phyloP scores from a whole-genome alignment of 2,797 vertebrate genomes.

The Enteromius trimaculatus region DNA sequence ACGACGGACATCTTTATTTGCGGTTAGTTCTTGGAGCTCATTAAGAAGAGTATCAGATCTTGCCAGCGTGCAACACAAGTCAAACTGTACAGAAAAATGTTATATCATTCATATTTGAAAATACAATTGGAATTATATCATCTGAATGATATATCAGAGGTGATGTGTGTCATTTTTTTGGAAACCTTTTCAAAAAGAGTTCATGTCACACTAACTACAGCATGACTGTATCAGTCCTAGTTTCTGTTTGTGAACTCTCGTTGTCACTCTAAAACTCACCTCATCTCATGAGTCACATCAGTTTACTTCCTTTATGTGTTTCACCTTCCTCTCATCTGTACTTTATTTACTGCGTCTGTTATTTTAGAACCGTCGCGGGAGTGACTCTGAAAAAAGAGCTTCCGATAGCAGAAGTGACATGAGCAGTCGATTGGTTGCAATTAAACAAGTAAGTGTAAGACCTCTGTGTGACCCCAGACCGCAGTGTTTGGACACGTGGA shows the following conservation, averaged over 20 bases:
- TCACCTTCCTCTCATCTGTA: background rate
- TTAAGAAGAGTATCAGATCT: constrained; percentile 3
- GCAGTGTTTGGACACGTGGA: background rate
- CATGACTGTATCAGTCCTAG: background rate
- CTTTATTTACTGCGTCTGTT: constrained; percentile 51
- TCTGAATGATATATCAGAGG: background rate
- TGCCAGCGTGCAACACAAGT: background rate
- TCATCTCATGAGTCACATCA: constrained; percentile 38
- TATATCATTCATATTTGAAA: background rate
- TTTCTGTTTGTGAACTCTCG: constrained; percentile 16
- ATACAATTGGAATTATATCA: background rate
- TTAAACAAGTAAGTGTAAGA: constrained; percentile 86
- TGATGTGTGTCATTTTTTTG: background rate
- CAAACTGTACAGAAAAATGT: background rate
- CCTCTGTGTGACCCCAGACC: background rate
- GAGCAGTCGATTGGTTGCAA: constrained; percentile 81
- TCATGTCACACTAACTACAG: no score
- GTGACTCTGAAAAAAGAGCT: constrained; percentile 87
- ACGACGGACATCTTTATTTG: constrained; percentile 91
- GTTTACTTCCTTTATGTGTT: constrained; percentile 18
- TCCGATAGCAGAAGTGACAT: constrained; percentile 85
- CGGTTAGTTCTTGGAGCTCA: constrained; percentile 77
- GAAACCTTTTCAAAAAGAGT: background rate
- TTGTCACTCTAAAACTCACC: constrained; percentile 40
- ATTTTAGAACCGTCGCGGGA: constrained; percentile 85